phyloP scores from a whole-genome alignment of 2,113 vertebrate genomes.

The Actenoides lindsayi region DNA sequence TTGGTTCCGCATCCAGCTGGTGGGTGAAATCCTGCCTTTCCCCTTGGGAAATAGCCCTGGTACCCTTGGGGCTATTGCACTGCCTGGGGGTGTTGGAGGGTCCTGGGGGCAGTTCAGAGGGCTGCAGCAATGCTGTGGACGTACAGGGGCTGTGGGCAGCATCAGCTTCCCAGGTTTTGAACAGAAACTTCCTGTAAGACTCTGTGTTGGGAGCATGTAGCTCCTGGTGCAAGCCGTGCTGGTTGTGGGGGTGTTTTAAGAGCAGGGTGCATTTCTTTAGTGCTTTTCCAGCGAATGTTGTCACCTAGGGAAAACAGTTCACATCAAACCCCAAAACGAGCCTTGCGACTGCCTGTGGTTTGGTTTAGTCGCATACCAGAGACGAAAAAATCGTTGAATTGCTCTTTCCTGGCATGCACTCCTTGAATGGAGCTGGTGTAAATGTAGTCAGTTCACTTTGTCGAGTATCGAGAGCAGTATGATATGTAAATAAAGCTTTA shows the following conservation, averaged over 20 bases:
- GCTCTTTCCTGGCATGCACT: slow-evolving; percentile 41
- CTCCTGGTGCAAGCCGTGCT: fast-evolving
- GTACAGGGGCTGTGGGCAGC: too few relatives aligned
- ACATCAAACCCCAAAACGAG: neutral
- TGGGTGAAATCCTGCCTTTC: neutral
- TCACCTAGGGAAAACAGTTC: neutral
- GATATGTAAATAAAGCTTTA: slow-evolving; percentile 71
- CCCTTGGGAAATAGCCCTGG: neutral
- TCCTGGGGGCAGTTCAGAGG: fast-evolving
- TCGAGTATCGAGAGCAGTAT: slow-evolving; percentile 55
- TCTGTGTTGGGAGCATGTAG: neutral
- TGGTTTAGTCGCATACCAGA: slow-evolving; percentile 11
- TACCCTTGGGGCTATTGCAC: fast-evolving
- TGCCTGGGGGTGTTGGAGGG: neutral
- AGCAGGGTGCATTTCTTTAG: neutral
- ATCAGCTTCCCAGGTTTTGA: neutral
- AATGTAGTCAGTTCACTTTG: slow-evolving; percentile 65
- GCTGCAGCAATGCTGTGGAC: neutral
- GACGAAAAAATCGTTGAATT: neutral
- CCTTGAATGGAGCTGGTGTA: slow-evolving; percentile 40
- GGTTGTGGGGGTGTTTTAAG: neutral
- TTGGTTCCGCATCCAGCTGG: fast-evolving
- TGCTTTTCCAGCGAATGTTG: neutral
- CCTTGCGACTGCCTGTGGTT: neutral
- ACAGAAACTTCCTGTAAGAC: neutral